phyloP scores from a whole-genome alignment of 2,797 vertebrate species.

The Spondyliosoma cantharus region DNA sequence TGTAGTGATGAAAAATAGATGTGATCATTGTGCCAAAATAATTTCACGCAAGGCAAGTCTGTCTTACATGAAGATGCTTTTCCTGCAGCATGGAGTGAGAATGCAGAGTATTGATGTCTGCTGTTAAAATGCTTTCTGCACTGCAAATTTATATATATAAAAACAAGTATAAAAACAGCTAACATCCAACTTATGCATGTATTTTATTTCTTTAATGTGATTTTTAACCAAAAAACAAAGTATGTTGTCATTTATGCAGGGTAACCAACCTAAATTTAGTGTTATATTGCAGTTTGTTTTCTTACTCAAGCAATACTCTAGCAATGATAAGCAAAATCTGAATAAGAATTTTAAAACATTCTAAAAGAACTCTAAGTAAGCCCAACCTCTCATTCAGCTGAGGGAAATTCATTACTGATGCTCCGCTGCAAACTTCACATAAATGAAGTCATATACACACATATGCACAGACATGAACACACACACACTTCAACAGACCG shows the following conservation, averaged over 20 bases:
- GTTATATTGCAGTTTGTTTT: neutral
- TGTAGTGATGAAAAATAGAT: neutral
- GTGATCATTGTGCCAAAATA: constrained; percentile 4
- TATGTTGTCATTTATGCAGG: no score
- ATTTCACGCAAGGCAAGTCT: neutral
- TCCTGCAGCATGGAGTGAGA: neutral
- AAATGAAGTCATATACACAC: constrained; percentile 18
- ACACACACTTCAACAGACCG: neutral
- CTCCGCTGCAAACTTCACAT: constrained; percentile 39
- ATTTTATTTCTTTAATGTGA: neutral
- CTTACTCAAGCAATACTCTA: neutral
- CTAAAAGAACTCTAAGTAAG: neutral
- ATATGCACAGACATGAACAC: constrained; percentile 14
- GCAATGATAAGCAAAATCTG: neutral
- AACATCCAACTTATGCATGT: neutral
- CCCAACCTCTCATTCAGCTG: neutral
- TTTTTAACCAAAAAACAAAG: neutral
- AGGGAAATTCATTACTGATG: constrained; percentile 50
- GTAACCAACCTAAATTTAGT: neutral
- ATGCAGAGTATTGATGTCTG: neutral
- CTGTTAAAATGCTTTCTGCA: neutral
- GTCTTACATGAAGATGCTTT: neutral
- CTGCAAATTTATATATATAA: neutral
- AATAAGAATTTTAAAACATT: neutral
- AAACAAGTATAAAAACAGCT: neutral